A percentile compares a stretch with the other conserved stretches of the same genome.
Conservation (phyloP, 1,140 invertebrate species). For the Drosophila dunni region DNA sequence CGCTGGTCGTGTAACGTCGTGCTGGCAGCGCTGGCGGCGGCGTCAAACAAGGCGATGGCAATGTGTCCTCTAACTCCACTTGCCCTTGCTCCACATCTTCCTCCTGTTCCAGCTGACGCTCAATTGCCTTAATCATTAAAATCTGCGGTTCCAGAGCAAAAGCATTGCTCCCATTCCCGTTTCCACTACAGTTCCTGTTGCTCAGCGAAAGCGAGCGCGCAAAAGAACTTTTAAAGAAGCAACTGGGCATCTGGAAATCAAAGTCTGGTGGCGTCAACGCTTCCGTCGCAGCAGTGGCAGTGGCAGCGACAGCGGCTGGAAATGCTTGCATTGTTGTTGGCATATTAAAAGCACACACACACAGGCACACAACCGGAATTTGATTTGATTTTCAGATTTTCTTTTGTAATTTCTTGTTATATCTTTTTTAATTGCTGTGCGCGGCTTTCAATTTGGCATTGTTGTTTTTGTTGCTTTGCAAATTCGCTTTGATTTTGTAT, state of each 20-base stretch:
- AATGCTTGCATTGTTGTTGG: constrained; percentile 54
- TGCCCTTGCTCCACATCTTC: constrained; percentile 13
- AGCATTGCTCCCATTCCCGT: constrained; percentile 43
- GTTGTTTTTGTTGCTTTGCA: constrained; percentile 23
- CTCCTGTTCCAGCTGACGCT: constrained; percentile 38
- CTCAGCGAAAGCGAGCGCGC: constrained; percentile 83
- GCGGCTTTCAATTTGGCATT: constrained; percentile 60
- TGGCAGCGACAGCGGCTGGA: constrained; percentile 3
- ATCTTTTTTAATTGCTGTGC: constrained; percentile 19
- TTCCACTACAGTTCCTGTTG: constrained; percentile 56
- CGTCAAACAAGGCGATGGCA: constrained; percentile 52
- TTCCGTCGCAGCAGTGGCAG: constrained; percentile 9
- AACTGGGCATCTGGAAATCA: constrained; percentile 82
- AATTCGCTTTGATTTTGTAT: constrained; percentile 40
- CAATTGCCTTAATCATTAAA: constrained; percentile 46
- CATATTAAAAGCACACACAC: constrained; percentile 16
- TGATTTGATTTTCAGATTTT: constrained; percentile 17
- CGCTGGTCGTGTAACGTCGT: constrained; percentile 60
- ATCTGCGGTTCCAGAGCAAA: constrained; percentile 62
- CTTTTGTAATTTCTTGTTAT: constrained; percentile 2
- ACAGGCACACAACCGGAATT: background rate
- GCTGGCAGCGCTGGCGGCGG: constrained; percentile 72
- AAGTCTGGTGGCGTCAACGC: constrained; percentile 59
- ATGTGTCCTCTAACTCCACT: constrained; percentile 34
- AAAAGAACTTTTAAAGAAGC: constrained; percentile 84